Conservation (phyloP, 2,888 invertebrate genomes). For the Spisula solida region DNA sequence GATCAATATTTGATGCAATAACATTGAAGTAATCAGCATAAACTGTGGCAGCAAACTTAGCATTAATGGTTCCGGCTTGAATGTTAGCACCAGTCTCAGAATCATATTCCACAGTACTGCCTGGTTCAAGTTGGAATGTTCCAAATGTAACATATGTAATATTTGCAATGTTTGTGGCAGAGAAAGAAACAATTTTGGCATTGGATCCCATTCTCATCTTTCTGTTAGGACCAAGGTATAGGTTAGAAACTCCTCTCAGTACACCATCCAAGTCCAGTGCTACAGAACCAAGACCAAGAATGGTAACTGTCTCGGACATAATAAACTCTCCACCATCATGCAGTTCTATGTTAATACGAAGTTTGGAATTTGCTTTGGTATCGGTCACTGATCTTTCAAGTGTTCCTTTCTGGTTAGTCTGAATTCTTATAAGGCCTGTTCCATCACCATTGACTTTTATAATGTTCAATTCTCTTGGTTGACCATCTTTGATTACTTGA, state of each 20-base stretch:
- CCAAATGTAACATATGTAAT: constrained; percentile 77
- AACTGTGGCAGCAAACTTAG: constrained; percentile 77
- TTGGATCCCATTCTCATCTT: constrained; percentile 77
- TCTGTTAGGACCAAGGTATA: constrained; percentile 74
- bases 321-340: constrained; percentile 82
- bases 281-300: constrained; percentile 76
- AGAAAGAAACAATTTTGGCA: constrained; percentile 77
- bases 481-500: constrained; percentile 75
- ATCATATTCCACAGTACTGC: constrained; percentile 76
- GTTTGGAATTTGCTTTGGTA: constrained; percentile 75
- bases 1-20: constrained; percentile 73
- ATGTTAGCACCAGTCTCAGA: constrained; percentile 78
- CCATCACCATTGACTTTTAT: constrained; percentile 79
- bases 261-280: constrained; percentile 81
- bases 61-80: constrained; percentile 72
- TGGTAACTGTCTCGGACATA: constrained; percentile 78
- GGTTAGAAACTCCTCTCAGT: constrained; percentile 76
- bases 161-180: constrained; percentile 65
- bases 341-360: constrained; percentile 80
- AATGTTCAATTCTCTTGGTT: constrained; percentile 73
- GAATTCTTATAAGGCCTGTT: constrained; percentile 79
- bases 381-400: constrained; percentile 73
- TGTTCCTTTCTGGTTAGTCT: constrained; percentile 76
- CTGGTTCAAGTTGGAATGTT: constrained; percentile 79
- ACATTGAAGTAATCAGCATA: constrained; percentile 78